Evolutionary conservation across 2,888 invertebrate genomes (phyloP).

Genomic region (Choristoneura rosaceana): DNA sequence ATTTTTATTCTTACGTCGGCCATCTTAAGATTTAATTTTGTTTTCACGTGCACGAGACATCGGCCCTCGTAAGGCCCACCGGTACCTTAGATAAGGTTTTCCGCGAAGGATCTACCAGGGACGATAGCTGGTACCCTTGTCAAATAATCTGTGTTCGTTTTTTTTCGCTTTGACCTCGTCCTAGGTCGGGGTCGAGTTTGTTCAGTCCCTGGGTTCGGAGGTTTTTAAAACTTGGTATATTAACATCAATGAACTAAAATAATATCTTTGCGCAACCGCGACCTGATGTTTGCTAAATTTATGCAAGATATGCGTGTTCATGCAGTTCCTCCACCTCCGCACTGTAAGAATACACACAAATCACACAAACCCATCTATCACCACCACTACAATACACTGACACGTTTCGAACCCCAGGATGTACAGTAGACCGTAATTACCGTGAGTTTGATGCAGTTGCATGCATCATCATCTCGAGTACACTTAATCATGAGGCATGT

Average conservation of each 20-base stretch:
- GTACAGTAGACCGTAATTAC: no score
- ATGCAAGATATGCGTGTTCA: no score
- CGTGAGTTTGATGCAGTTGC: no score
- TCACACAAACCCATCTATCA: no score
- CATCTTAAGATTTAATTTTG: neutral
- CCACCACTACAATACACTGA: no score
- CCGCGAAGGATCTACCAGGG: constrained; percentile 4
- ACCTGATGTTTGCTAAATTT: no score
- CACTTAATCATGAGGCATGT: no score
- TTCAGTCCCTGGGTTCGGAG: neutral
- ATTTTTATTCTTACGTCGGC: neutral
- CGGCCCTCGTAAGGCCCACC: neutral
- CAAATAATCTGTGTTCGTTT: constrained; percentile 15
- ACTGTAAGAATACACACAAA: no score
- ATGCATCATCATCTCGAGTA: no score
- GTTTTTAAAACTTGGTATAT: neutral
- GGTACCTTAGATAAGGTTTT: constrained; percentile 8
- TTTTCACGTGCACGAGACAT: neutral
- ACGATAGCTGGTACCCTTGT: constrained; percentile 21
- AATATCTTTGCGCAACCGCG: no score
- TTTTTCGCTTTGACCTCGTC: neutral
- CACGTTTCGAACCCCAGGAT: no score
- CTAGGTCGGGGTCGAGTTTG: neutral
- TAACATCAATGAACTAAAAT: neutral
- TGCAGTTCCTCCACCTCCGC: no score